Base-by-base conservation (phyloP, 2,888 invertebrate species). In the Malachius bipustulatus region DNA sequence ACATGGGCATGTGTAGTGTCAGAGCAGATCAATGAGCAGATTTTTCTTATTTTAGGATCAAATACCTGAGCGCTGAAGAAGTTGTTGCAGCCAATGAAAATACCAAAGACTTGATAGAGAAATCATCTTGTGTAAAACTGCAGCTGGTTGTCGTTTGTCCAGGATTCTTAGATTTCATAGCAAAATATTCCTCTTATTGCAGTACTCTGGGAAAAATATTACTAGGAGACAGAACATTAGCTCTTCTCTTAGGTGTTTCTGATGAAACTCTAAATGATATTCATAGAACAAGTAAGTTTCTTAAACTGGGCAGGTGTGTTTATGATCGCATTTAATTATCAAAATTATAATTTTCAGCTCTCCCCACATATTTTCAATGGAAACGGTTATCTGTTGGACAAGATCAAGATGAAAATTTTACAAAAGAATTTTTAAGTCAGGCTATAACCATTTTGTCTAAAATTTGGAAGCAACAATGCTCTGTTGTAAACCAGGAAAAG, bases 71-170 rank as follows among this genome's bases (percentile, higher is more conserved):
- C 44, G 71, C 80, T 31, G 85, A 87, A 60, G 84, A 85, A 45
- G 61, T 71, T 4, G 50, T 64, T 59, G 41, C 62, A 64, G 47
- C 61, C 54, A 47, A 63, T 56, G 41, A 65, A 59, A 57, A 72
- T 54, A 47, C 64, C 59, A 43, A 69, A 50, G 55, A 68, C 50
- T 57, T 70, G 46, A 67, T 68, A 11, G 72, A 75, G 4, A 71
- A 69, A 46, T 60, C 77, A 4, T 60, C 70, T 4, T 70, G 69
- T 40, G 79, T 83, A 1, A 79, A 82, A 40, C 63, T 88, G 26
- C 85, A 87, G 58, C 77, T 88, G 39, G 72, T 88, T 29, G 79
- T 88, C 11, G 59, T 88, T 29, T 88, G 87, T 52, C 87, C 87
- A 1, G 71, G 73, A 34, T 69, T 88, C 29, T 62, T 83, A 43